Base-by-base conservation (phyloP, 2,113 vertebrate genomes). In the Cebus imitator region DNA sequence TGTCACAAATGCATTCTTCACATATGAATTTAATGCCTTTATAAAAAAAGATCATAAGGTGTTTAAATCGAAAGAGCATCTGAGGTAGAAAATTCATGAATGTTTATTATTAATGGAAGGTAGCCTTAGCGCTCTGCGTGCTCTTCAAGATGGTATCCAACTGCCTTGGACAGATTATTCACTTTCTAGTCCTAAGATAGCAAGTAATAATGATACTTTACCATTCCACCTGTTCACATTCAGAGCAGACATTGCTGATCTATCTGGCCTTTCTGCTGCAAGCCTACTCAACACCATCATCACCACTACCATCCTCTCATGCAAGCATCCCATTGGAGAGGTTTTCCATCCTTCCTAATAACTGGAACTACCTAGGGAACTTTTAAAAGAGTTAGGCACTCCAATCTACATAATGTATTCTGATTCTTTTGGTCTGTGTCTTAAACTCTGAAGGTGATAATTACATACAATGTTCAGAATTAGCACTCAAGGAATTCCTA, bases 131-230 rank as follows among this genome's bases (percentile, higher is more conserved):
- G 6, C 30, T 96, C 68, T 76, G 35, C 78, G 87, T 79, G 6
- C 58, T 89, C n/a, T 66, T 89, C 58, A 35, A 61, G 32, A 25
- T 90, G 30, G 45, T 55, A 76, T 23, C 50, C 70, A 93, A 30
- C n/a, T 43, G n/a, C 89, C 68, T 85, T 76, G 25, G 12, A 90
- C 18, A 43, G 66, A n/a, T 58, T 83, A 50, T 81, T 73, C 6
- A 35, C 14, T 82, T 40, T 68, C 72, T 55, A 70, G 35, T 13
- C 30, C 82, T 66, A 45, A 72, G 48, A 45, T 40, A 8, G 50
- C 10, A 68, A 83, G 37, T 40, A 79, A 73, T 87, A 61, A 20
- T 83, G 83, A n/a, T 70, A 55, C 48, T 97, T 95, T 88, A 73
- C 50, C 40, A 91, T 37, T 91, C n/a, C 37, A 72, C 55, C 17